A percentile compares a stretch with the other conserved stretches of the same genome.
These are phyloP conservation scores for Misgurnus anguillicaudatus DNA, from an alignment of 2,113 vertebrate species.

Conservation along the genomic window DNA sequence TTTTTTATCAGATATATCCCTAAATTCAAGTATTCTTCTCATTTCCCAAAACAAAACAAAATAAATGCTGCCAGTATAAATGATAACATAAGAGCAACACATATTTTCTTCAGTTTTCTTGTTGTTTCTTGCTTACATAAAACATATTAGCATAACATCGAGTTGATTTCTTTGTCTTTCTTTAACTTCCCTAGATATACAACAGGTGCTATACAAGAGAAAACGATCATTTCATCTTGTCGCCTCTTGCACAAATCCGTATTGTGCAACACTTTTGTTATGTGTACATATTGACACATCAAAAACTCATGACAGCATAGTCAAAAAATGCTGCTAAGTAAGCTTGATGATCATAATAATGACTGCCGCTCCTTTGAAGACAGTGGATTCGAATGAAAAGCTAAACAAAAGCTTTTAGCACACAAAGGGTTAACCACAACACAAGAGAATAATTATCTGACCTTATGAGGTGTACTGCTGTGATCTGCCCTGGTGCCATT, in stretches of 20 bases:
- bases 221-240: background rate
- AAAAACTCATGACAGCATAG: background rate
- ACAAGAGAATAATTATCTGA: background rate
- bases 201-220: background rate
- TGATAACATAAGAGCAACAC: background rate
- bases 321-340: background rate
- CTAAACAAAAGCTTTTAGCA: slow-evolving; percentile 37
- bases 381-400: background rate
- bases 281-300: slow-evolving; percentile 60
- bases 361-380: background rate
- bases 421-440: slow-evolving; percentile 4
- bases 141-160: background rate
- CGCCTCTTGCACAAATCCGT: slow-evolving; percentile 11
- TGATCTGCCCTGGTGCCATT: slow-evolving; percentile 59
- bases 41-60: background rate
- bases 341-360: background rate
- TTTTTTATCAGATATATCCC: no score
- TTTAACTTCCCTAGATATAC: slow-evolving; percentile 5
- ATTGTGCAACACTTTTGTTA: slow-evolving; percentile 60
- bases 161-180: background rate
- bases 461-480: slow-evolving; percentile 45
- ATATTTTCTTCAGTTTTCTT: background rate
- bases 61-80: slow-evolving; percentile 4
- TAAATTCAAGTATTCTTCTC: background rate
- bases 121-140: background rate